Base-by-base conservation (phyloP, 2,113 vertebrate genomes). In the Prietella phreatophila region DNA sequence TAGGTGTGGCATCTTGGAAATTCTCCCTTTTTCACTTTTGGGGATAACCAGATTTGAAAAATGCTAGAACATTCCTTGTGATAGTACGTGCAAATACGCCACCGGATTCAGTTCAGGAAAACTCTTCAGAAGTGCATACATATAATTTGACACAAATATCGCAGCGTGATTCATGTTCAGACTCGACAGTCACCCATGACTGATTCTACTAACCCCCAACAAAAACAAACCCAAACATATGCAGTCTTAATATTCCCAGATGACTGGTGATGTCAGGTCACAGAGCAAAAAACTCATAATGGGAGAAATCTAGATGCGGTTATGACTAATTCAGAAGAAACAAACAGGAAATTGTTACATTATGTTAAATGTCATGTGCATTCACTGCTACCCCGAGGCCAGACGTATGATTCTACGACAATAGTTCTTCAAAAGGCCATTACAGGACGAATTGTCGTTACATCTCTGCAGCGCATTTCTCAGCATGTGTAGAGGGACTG, bases 381-480 rank as follows among this genome's bases (percentile, higher is more conserved):
- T 65, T 6, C 61, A 3, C n/a, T 6, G 39, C 61, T 73, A 36
- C 71, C 58, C 53, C 42, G 71, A 47, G 42, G 58, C 19, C 85
- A 55, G 75, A 27, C 56, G 6, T 67, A 25, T 36, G 8, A 47
- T 27, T 2, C 5, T 50, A 42, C 2, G 42, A 50, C 6, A 50
- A 17, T 17, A 2, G 39, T 55, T 33, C 42, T 39, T 42, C 67
- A 56, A 39, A 84, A 11, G 4, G 17, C 17, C 42, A 15, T 47
- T 42, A 36, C 56, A 1, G 10, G 33, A 53, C 63, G 33, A 85
- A 61, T 63, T 90, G 69, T 87, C 78, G 65, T 27, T 75, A 47
- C 50, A 60, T 60, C 67, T 65, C 63, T 78, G 33, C 33, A 3
- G 10, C 20, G 58, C 79, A 69, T 82, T 39, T 36, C 53, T 80